These are phyloP conservation scores for Theonella swinhoei DNA, from an alignment of 37 sponge, comb jelly and placozoan species.

Conservation along the genomic window DNA sequence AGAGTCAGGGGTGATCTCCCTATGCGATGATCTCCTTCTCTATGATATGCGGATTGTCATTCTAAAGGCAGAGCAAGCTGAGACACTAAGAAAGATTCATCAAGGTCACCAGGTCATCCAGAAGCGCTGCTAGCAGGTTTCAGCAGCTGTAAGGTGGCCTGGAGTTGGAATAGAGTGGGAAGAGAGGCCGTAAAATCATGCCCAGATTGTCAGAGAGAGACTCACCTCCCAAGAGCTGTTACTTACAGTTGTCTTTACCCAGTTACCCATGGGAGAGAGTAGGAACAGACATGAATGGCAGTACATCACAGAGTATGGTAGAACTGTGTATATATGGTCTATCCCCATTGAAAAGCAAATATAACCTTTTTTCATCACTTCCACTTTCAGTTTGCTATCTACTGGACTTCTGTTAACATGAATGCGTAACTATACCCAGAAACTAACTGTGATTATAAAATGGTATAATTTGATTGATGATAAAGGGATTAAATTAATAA, in stretches of 20 bases:
- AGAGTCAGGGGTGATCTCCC: slow-evolving; percentile 1
- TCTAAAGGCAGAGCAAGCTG: slow-evolving; percentile 10
- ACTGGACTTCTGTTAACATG: no score
- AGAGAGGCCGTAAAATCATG: slow-evolving; percentile 16
- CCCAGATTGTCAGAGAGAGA: slow-evolving; percentile 2
- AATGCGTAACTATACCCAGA: no score
- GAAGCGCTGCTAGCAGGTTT: slow-evolving; percentile 12
- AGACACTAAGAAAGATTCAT: slow-evolving; percentile 29
- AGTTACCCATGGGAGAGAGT: slow-evolving; percentile 49
- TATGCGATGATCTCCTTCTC: slow-evolving; percentile 10
- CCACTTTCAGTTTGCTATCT: no score
- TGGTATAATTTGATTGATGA: no score
- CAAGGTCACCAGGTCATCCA: slow-evolving; percentile 29
- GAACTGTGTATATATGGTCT: no score
- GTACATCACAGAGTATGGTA: no score
- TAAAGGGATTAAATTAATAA: no score
- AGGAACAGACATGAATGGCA: slow-evolving; percentile 31
- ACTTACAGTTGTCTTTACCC: slow-evolving; percentile 12
- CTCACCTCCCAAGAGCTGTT: slow-evolving; percentile 10
- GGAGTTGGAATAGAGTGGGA: slow-evolving; percentile 29
- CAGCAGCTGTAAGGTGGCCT: slow-evolving; percentile 57
- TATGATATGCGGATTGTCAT: slow-evolving; percentile 14
- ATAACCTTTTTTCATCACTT: no score
- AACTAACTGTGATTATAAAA: no score
- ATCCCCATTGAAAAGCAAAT: no score